phyloP scores from a whole-genome alignment of 2,113 vertebrate genomes.

The Clarias batrachus region DNA sequence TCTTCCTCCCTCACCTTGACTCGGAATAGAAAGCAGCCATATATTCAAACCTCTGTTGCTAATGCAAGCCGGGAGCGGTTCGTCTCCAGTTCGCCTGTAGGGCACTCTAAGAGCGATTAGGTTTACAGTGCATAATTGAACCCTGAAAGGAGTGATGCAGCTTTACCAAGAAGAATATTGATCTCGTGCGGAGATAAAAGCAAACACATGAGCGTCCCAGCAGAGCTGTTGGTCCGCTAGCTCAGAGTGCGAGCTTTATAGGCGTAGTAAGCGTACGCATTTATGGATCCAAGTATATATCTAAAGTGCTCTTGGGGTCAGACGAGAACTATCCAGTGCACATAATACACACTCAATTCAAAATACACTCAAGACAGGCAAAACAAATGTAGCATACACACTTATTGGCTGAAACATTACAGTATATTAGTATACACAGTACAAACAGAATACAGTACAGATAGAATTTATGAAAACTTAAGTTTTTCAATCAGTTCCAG shows the following conservation, averaged over 20 bases:
- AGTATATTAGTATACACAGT: not conserved
- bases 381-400: not conserved
- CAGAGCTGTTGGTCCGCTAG: constrained; percentile 15
- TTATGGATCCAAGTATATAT: not conserved
- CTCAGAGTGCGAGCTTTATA: constrained; percentile 4
- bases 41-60: constrained; percentile 1
- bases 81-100: constrained; percentile 50
- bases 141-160: constrained; percentile 65
- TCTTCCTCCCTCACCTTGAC: constrained; percentile 6
- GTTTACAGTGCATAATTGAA: constrained; percentile 69
- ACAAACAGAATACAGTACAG: too few relatives aligned
- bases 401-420: not conserved
- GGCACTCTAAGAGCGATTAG: constrained; percentile 69
- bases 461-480: not conserved
- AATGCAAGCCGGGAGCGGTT: constrained; percentile 39
- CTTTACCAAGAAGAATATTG: constrained; percentile 68
- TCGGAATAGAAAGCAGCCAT: constrained; percentile 1
- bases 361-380: not conserved
- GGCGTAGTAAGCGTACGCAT: not conserved
- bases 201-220: constrained; percentile 34
- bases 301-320: constrained; percentile 3
- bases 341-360: not conserved
- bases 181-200: constrained; percentile 53
- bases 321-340: not conserved
- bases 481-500: not conserved